A percentile compares a stretch with the other conserved stretches of the same genome.
These are phyloP conservation scores for Diachasmimorpha longicaudata DNA, from an alignment of 1,140 invertebrate genomes.

Conservation along the genomic window DNA sequence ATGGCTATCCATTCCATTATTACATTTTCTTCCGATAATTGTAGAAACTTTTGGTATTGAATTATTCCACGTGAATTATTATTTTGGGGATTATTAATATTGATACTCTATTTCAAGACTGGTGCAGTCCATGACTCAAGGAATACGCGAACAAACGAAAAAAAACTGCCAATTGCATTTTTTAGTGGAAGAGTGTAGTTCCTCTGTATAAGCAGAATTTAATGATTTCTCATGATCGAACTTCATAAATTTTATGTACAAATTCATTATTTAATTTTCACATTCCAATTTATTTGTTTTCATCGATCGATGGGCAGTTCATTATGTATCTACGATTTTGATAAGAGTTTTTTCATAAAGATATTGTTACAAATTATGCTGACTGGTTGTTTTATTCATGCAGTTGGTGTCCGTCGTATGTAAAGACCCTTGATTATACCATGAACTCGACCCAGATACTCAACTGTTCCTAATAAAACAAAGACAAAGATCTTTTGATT, in stretches of 20 bases:
- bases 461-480: too few species aligned
- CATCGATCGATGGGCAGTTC: neutral
- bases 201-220: neutral
- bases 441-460: too few species aligned
- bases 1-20: neutral
- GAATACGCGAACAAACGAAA: neutral
- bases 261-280: neutral
- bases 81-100: neutral
- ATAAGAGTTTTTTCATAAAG: neutral
- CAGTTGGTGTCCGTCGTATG: too few species aligned
- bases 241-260: neutral
- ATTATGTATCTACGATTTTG: neutral
- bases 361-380: neutral
- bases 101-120: neutral
- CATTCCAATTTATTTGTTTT: neutral
- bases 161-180: constrained; percentile 12
- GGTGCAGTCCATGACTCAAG: constrained; percentile 7
- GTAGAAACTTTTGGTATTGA: neutral
- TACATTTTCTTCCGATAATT: neutral
- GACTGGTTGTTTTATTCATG: too few species aligned
- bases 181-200: neutral
- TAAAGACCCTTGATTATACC: too few species aligned
- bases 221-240: neutral
- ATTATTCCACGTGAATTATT: neutral
- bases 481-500: too few species aligned